Base-by-base conservation (phyloP, 2,888 invertebrate genomes). In the Xestobium rufovillosum region DNA sequence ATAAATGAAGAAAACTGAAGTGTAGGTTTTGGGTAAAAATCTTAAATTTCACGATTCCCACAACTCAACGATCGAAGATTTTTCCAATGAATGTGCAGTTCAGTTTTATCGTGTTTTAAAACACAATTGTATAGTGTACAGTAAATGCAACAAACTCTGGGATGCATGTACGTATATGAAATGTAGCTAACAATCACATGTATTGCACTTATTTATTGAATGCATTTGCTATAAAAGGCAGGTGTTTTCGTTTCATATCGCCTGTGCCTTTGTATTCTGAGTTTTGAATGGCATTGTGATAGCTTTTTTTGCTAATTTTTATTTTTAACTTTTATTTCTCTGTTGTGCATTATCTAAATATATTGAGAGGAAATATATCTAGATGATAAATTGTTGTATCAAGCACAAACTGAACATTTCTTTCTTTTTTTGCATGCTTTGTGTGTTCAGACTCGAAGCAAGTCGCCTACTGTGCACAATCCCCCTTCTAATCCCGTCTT, bases 381-480 rank as follows among this genome's bases (percentile, higher is more conserved):
- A 47, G 41, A 42, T 41, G 39, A 43, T 45, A 41, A 49, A 41
- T 37, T 31, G 27, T 38, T 39, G n/a, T 45, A 48, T 47, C 39
- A 47, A 43, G 51, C 53, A 50, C 53, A 47, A 48, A 50, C 49
- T 38, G 42, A 44, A 38, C 48, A 41, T 44, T 55, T 52, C 56
- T 57, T 54, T 54, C 55, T 56, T 57, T 51, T 59, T 59, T 63
- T 63, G 62, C 61, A 63, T 60, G 61, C 58, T 53, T 55, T 59
- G 51, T 62, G 55, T 53, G 51, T 54, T 52, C 52, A 58, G 58
- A 50, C 53, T 49, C 49, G 49, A 49, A 53, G 51, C 50, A 50
- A 47, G 43, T 44, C 46, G 46, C 46, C 49, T 41, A 43, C 47
- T 47, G 47, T 45, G 47, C 42, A 49, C 41, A 46, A 41, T 26